Conservation (phyloP, 2,888 invertebrate species). For the Periphyllus acericola region DNA sequence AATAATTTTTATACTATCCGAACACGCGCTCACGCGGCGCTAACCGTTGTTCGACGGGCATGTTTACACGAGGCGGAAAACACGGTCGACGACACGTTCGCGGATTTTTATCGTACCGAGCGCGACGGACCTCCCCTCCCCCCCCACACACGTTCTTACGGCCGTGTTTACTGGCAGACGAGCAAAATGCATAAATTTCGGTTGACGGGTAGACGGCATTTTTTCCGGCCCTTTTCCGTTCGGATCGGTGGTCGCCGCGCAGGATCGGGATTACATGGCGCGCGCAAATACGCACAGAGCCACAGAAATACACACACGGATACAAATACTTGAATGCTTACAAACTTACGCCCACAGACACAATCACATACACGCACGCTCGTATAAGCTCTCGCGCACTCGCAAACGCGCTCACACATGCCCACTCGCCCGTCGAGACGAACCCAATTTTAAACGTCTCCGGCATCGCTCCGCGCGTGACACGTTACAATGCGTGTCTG, state of each 20-base stretch:
- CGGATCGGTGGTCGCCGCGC: background rate
- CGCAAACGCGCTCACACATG: background rate
- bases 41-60: background rate
- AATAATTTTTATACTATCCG: no score
- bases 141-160: background rate
- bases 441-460: constrained; percentile 6
- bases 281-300: no score
- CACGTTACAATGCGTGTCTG: background rate
- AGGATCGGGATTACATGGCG: background rate
- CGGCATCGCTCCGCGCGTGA: background rate
- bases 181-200: constrained; percentile 24
- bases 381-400: no score
- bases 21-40: no score
- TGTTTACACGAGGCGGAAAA: constrained; percentile 10
- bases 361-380: background rate
- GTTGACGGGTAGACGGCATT: constrained; percentile 22
- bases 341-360: no score
- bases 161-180: constrained; percentile 1
- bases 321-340: no score
- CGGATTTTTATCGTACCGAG: background rate
- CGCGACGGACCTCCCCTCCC: no score
- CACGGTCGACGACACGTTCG: constrained; percentile 29
- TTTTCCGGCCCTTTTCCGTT: background rate
- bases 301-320: no score
- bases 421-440: background rate